Evolutionary conservation across 2,888 invertebrate species (phyloP).

Genomic region (Pelosia muscerda): DNA sequence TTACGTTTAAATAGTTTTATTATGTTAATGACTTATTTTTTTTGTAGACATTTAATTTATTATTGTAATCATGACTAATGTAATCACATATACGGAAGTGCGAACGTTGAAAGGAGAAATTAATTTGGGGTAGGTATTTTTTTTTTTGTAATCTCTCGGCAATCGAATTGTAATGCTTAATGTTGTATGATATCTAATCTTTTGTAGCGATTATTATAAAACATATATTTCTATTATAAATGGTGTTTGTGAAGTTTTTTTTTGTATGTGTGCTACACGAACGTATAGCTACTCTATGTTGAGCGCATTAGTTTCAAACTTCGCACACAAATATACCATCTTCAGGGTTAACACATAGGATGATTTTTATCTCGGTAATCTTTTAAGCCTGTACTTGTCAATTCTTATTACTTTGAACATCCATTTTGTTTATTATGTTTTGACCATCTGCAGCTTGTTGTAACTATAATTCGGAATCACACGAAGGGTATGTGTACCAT

Average conservation of each 20-base stretch:
- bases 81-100: conserved; percentile 57
- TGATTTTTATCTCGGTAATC: too few relatives aligned
- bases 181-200: background rate
- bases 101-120: conserved; percentile 67
- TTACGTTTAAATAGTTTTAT: conserved; percentile 39
- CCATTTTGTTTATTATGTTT: too few relatives aligned
- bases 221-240: background rate
- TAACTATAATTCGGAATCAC: background rate
- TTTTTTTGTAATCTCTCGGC: background rate
- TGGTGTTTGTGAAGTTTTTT: background rate
- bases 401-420: too few relatives aligned
- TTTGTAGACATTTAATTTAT: conserved; percentile 32
- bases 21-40: conserved; percentile 36
- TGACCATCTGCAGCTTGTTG: too few relatives aligned
- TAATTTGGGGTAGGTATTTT: conserved; percentile 64
- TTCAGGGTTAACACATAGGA: too few relatives aligned
- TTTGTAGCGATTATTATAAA: background rate
- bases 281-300: background rate
- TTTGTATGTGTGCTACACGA: background rate
- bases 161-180: background rate
- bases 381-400: background rate
- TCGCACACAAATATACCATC: background rate
- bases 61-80: conserved; percentile 55
- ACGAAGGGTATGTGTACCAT: background rate
- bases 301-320: background rate